Evolutionary conservation across 2,888 invertebrate genomes (phyloP), one percentile per base, ranked within the genome.

Genomic region (Nineta flava): DNA sequence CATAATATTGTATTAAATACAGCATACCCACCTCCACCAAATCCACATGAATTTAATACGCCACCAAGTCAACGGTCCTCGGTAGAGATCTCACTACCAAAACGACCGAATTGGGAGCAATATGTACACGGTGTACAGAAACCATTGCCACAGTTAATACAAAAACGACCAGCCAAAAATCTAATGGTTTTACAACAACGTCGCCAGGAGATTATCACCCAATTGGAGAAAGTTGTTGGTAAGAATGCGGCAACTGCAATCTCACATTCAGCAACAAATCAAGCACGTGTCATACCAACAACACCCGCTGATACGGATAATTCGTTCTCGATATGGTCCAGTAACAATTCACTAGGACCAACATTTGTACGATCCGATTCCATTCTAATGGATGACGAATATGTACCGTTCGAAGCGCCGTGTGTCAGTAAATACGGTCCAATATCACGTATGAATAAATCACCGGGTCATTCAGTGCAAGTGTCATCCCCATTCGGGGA

Each of bases 341-440:
- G 61, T 9, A 62, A 64, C 38, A 55, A 58, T 16, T 13, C 31
- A n/a, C 15, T 48, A 15, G 59, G 59, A 13, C 66, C 67, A 2
- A 65, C 65, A 15, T 72, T 69, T 56, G 70, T 71, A 9, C 65
- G 74, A 49, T 70, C 74, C 16, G 75, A 76, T 59, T 70, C 74
- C 1, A 70, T 75, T 53, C 59, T 76, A 46, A 71, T 74, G 35
- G 76, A 79, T 54, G 80, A 79, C 57, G 77, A 78, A 57, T 77
- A 79, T 58, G 76, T 81, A 49, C 80, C 81, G 7, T 81, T 79
- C 61, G 80, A 79, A 58, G 70, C 75, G 32, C 76, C 79, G 1
- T 68, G 76, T 19, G 75, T 77, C 15, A 79, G 77, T 55, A 81
- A 79, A 63, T 82, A 75, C 60, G 82, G 81, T 3, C 81, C 83